Conservation (phyloP, 2,888 invertebrate genomes). For the Macroteleia sp. region DNA sequence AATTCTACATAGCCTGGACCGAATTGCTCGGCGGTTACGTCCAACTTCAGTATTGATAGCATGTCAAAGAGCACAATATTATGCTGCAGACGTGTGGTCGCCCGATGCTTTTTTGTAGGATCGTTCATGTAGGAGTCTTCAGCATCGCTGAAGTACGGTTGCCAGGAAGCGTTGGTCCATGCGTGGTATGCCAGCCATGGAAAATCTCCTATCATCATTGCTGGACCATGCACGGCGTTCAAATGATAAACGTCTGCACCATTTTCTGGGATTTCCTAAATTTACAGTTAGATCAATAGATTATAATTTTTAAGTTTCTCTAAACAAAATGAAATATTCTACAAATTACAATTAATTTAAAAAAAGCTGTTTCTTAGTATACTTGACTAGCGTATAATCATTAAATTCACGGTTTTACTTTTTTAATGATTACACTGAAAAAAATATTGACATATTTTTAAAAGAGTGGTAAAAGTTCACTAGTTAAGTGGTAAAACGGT, state of each 20-base stretch:
- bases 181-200: slow-evolving; percentile 73
- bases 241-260: slow-evolving; percentile 94
- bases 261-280: slow-evolving; percentile 94
- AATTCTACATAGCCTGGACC: slow-evolving; percentile 92
- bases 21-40: slow-evolving; percentile 87
- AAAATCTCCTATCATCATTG: slow-evolving; percentile 75
- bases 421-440: too few relatives aligned
- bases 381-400: too few relatives aligned
- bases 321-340: too few relatives aligned
- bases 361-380: too few relatives aligned
- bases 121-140: slow-evolving; percentile 39
- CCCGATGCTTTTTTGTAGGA: slow-evolving; percentile 86
- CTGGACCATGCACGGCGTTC: slow-evolving; percentile 89
- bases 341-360: too few relatives aligned
- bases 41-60: slow-evolving; percentile 85
- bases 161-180: slow-evolving; percentile 85
- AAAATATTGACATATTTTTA: too few relatives aligned
- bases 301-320: neutral
- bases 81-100: slow-evolving; percentile 87
- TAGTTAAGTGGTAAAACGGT: too few relatives aligned
- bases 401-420: too few relatives aligned
- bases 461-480: too few relatives aligned
- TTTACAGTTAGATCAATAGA: too few relatives aligned
- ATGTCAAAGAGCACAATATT: slow-evolving; percentile 87
- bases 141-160: slow-evolving; percentile 70